Percentiles rank a stretch among this genome's conserved stretches.
phyloP scores from a whole-genome alignment of 2,113 vertebrate genomes.

The Mesoclemmys tuberculata region DNA sequence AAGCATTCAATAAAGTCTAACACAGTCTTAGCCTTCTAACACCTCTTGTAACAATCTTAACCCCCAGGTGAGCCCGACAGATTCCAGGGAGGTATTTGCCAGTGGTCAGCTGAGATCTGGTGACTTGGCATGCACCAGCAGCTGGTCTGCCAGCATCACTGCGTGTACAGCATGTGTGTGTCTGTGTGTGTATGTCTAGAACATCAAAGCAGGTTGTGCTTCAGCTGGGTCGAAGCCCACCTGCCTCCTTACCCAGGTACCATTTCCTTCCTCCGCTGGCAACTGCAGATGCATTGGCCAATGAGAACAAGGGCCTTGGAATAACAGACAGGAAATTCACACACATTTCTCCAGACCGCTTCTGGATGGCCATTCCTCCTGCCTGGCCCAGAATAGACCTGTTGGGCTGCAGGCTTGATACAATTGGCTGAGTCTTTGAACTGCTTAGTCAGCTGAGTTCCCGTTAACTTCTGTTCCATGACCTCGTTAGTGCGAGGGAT shows the following conservation, averaged over 20 bases:
- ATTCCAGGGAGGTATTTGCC: no score
- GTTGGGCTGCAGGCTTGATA: constrained; percentile 15
- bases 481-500: not conserved
- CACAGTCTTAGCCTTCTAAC: no score
- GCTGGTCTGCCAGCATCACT: no score
- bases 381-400: constrained; percentile 42
- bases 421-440: not conserved
- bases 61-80: no score
- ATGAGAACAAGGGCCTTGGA: fast-evolving
- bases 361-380: not conserved
- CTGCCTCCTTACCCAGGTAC: fast-evolving
- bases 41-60: no score
- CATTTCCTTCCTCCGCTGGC: not conserved
- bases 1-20: no score
- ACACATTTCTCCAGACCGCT: not conserved
- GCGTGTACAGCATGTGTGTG: no score
- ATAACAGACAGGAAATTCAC: not conserved
- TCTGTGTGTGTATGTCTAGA: not conserved
- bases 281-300: fast-evolving
- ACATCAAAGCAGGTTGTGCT: fast-evolving
- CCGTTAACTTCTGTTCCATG: not conserved
- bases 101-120: no score
- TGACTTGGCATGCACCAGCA: no score
- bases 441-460: not conserved
- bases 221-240: not conserved